Base-by-base conservation (phyloP, 2,113 vertebrate species). In the Sander vitreus region DNA sequence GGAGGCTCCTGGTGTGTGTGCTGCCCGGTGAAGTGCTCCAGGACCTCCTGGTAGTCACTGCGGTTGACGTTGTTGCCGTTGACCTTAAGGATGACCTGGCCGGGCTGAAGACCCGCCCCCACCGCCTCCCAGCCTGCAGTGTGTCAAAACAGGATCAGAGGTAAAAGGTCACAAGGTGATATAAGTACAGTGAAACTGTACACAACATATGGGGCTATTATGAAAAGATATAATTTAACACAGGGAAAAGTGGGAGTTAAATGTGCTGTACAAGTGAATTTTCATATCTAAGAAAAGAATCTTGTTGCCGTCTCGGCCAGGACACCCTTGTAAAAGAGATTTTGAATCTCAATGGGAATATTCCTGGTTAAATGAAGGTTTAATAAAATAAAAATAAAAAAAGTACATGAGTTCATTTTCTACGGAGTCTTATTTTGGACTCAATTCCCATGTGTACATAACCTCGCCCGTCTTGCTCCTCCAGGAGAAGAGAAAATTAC, bases 11-110 rank as follows among this genome's bases (percentile, higher is more conserved):
- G 95, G 67, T 88, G 95, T 39, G 80, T 94, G 66, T 95, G 95
- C 72, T 97, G 97, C 0, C 96, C 96, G 39, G 95, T 94, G 72
- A 99, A 99, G 90, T 99, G 96, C 72, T 99, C 98, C 85, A 99
- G 95, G 83, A 97, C 98, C 9, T 97, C 97, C 0, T 91, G 55
- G 70, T 96, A 95, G 55, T 94, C 93, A 3, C 95, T 95, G 23
- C 83, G 95, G 72, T 91, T 93, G 87, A 98, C 94, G 1, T 92
- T 99, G 93, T 92, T 96, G 50, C 98, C 98, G 12, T 96, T 99
- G 75, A 99, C 97, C 94, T 99, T 99, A 82, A 97, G 92, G 90
- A 99, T 84, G 59, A 97, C 97, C 88, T 99, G 98, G 19, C 98
- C 98, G 0, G 98, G 96, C 63, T 98, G 97, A 64, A 99, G 96